A percentile compares a stretch with the other conserved stretches of the same genome.
Evolutionary conservation across 2,797 vertebrate genomes (phyloP).

Genomic region (Cynopterus sphinx): DNA sequence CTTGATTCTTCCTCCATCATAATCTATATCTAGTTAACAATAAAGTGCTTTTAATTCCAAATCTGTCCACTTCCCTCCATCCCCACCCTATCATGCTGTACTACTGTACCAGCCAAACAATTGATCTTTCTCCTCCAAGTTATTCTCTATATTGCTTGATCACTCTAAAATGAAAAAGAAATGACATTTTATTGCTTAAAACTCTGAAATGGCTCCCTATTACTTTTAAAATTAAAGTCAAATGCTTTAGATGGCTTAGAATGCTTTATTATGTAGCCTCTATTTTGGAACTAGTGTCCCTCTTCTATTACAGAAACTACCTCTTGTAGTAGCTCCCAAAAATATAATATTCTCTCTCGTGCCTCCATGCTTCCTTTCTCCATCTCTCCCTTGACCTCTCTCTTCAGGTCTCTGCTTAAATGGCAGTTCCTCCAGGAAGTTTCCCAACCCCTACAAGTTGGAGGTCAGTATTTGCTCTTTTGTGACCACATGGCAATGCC

Average conservation of each 20-base stretch:
- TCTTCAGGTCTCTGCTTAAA: not conserved
- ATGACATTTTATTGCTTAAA: not conserved
- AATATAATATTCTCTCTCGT: not conserved
- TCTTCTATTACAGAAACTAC: not conserved
- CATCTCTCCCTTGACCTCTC: not conserved
- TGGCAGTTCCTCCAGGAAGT: not conserved
- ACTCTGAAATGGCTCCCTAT: not conserved
- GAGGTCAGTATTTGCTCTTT: not conserved
- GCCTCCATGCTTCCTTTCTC: not conserved
- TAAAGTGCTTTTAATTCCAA: not conserved
- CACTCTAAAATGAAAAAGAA: not conserved
- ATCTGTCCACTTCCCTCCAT: not conserved
- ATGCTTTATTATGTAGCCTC: not conserved
- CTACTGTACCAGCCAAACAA: not conserved
- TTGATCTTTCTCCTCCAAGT: not conserved
- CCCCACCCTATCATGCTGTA: not conserved
- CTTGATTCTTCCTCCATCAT: not conserved
- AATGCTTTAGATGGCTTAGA: not conserved
- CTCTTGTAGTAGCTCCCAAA: not conserved
- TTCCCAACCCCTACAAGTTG: not conserved
- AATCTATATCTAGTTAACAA: not conserved
- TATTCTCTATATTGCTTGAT: not conserved
- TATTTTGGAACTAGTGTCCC: not conserved
- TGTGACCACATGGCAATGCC: not conserved
- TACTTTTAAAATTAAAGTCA: not conserved